Evolutionary conservation across 2,113 vertebrate species (phyloP).

Genomic region (Myiagra hebetior): DNA sequence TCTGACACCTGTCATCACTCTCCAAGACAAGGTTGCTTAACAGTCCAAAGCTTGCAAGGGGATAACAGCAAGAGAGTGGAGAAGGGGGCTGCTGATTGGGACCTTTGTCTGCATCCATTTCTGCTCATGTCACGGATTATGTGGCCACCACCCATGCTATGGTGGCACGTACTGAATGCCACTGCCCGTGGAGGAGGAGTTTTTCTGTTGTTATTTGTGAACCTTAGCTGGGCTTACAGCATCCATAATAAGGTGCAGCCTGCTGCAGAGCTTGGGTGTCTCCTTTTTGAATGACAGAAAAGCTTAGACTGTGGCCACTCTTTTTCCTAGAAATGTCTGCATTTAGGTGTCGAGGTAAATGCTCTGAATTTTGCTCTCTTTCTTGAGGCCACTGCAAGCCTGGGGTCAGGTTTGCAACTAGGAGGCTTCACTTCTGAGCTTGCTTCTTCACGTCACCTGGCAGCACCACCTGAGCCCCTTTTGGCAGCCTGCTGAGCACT

Average conservation of each 20-base stretch:
- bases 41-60: neutral
- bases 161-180: neutral
- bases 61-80: neutral
- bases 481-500: neutral
- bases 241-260: neutral
- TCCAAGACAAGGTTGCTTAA: neutral
- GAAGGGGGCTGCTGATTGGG: neutral
- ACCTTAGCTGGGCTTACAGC: neutral
- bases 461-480: neutral
- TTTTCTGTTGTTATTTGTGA: neutral
- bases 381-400: neutral
- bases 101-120: neutral
- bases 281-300: neutral
- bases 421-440: neutral
- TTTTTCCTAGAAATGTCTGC: neutral
- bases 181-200: neutral
- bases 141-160: rapidly evolving
- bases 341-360: neutral
- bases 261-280: neutral
- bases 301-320: neutral
- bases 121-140: neutral
- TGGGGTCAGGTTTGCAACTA: neutral
- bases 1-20: neutral
- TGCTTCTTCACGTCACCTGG: neutral
- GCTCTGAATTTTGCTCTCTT: neutral